A percentile compares a stretch with the other conserved stretches of the same genome.
phyloP scores from a whole-genome alignment of 2,888 invertebrate species.

The Ophion ventricosus region DNA sequence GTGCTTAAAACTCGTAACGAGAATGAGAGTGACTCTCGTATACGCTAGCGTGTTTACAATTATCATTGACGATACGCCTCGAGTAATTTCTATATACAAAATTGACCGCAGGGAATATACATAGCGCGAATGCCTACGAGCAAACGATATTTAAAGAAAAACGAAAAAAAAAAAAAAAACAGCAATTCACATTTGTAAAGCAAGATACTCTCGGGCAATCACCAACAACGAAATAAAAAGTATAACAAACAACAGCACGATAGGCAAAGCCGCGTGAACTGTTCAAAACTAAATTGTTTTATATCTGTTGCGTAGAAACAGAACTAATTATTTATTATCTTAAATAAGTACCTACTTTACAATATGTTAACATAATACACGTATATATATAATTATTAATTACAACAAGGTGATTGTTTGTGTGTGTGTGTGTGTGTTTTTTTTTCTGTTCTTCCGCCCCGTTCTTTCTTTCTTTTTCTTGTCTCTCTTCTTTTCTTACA shows the following conservation, averaged over 20 bases:
- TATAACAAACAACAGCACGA: neutral
- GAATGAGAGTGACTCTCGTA: neutral
- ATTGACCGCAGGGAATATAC: neutral
- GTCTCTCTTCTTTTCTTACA: slow-evolving; percentile 64
- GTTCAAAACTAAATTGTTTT: slow-evolving; percentile 16
- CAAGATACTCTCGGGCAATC: neutral
- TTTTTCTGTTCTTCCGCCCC: slow-evolving; percentile 58
- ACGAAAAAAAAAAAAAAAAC: too few relatives aligned
- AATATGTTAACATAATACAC: slow-evolving; percentile 71
- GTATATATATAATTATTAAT: slow-evolving; percentile 64
- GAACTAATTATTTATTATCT: slow-evolving; percentile 70
- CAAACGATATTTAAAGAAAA: neutral
- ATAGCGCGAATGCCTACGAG: neutral
- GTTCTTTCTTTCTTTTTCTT: slow-evolving; percentile 16
- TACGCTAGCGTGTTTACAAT: neutral
- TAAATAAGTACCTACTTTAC: slow-evolving; percentile 76
- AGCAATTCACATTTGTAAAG: too few relatives aligned
- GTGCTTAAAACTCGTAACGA: too few relatives aligned
- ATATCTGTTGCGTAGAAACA: slow-evolving; percentile 58
- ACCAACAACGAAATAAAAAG: slow-evolving; percentile 4
- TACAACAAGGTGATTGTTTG: slow-evolving; percentile 66
- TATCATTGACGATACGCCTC: neutral
- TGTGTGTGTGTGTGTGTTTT: slow-evolving; percentile 19
- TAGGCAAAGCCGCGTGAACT: neutral
- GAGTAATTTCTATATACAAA: slow-evolving; percentile 15